Percentiles rank a stretch among this genome's conserved stretches.
Conservation (phyloP, 2,888 invertebrate species). For the Reticulitermes lucifugus region DNA sequence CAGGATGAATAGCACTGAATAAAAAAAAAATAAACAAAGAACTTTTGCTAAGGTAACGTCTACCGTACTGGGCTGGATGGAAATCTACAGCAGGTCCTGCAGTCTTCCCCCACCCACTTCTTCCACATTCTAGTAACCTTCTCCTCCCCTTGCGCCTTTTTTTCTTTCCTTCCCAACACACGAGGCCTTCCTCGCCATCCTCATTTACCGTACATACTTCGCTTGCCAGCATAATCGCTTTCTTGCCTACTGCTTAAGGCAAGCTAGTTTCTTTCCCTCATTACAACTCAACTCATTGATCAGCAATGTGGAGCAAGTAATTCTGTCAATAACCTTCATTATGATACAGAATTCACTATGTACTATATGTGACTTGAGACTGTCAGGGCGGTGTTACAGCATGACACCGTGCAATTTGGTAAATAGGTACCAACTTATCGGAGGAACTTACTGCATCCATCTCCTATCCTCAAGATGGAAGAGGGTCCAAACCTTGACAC, state of each 20-base stretch:
- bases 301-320: neutral
- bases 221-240: slow-evolving; percentile 9
- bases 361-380: too few relatives aligned
- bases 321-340: too few relatives aligned
- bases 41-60: slow-evolving; percentile 9
- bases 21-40: slow-evolving; percentile 13
- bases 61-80: neutral
- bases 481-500: too few relatives aligned
- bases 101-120: neutral
- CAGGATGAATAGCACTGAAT: neutral
- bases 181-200: neutral
- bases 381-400: too few relatives aligned
- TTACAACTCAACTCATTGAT: neutral
- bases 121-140: neutral
- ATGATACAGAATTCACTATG: too few relatives aligned
- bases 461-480: too few relatives aligned
- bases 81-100: slow-evolving; percentile 9
- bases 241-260: slow-evolving; percentile 9
- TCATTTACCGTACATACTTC: neutral
- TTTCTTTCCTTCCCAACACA: neutral
- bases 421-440: too few relatives aligned
- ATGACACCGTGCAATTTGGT: too few relatives aligned
- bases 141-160: neutral
- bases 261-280: neutral
- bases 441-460: too few relatives aligned